Conservation (phyloP, 1,140 invertebrate genomes). For the Drosophila seguyi region DNA sequence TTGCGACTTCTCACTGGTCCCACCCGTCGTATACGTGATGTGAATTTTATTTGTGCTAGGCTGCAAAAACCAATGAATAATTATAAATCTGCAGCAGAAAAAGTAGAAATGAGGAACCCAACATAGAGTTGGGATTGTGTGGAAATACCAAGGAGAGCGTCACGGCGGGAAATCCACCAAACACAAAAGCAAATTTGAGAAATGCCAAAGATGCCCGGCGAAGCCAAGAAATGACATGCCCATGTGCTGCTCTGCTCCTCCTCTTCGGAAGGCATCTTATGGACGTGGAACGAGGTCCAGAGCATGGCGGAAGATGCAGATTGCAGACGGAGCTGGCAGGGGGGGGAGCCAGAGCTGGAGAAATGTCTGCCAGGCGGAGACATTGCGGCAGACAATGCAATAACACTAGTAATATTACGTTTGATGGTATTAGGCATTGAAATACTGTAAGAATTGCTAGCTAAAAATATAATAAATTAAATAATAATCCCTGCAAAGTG, state of each 20-base stretch:
- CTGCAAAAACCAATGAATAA: slow-evolving; percentile 50
- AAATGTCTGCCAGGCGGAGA: slow-evolving; percentile 66
- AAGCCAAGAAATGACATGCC: slow-evolving; percentile 78
- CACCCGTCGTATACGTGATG: slow-evolving; percentile 67
- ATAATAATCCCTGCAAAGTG: background rate
- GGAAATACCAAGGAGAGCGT: slow-evolving; percentile 48
- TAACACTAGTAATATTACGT: slow-evolving; percentile 39
- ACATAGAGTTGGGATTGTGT: slow-evolving; percentile 42
- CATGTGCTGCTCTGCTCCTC: slow-evolving; percentile 52
- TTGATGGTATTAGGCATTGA: background rate
- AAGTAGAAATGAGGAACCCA: slow-evolving; percentile 79
- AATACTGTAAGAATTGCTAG: slow-evolving; percentile 6
- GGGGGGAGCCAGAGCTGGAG: slow-evolving; percentile 13
- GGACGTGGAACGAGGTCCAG: slow-evolving; percentile 33
- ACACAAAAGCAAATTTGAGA: slow-evolving; percentile 60
- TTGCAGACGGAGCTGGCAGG: slow-evolving; percentile 15
- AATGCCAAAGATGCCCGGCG: slow-evolving; percentile 76
- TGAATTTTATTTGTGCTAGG: slow-evolving; percentile 7
- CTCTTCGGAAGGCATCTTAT: slow-evolving; percentile 33
- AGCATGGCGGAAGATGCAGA: slow-evolving; percentile 33
- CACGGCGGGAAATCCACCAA: slow-evolving; percentile 13
- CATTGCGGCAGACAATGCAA: slow-evolving; percentile 79
- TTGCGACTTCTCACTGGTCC: slow-evolving; percentile 9
- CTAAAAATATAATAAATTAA: background rate
- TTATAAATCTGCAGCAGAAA: slow-evolving; percentile 60